Evolutionary conservation across 2,797 vertebrate genomes (phyloP).

Genomic region (Glossophaga mutica): DNA sequence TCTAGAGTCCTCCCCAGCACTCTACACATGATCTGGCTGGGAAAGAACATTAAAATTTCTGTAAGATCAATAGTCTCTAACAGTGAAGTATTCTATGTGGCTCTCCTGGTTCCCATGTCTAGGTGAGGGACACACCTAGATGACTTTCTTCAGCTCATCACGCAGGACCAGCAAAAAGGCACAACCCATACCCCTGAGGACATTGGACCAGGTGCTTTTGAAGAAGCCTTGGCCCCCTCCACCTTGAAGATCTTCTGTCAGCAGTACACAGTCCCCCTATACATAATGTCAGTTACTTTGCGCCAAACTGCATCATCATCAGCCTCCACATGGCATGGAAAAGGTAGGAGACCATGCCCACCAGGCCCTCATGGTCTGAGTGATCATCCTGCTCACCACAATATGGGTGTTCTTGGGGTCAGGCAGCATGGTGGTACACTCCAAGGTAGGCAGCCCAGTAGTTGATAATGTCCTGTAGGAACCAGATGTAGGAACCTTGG

Average conservation of each 20-base stretch:
- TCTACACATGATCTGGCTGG: neutral
- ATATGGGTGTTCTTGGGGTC: conserved; percentile 87
- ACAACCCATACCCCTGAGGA: conserved; percentile 85
- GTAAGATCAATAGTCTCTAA: conserved; percentile 78
- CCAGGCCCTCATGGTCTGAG: conserved; percentile 84
- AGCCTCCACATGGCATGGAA: conserved; percentile 86
- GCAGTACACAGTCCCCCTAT: conserved; percentile 86
- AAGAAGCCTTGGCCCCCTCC: conserved; percentile 86
- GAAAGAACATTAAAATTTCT: neutral
- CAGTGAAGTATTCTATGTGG: neutral
- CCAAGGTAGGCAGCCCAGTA: conserved; percentile 88
- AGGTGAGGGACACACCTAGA: conserved; percentile 72
- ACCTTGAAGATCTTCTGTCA: conserved; percentile 85
- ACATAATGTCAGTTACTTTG: conserved; percentile 89
- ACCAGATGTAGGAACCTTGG: conserved; percentile 88
- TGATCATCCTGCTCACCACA: conserved; percentile 87
- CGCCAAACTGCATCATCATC: conserved; percentile 90
- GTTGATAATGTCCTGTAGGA: conserved; percentile 86
- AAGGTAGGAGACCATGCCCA: conserved; percentile 84
- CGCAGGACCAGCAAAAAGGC: conserved; percentile 86
- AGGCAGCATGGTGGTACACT: conserved; percentile 87
- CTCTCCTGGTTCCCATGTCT: neutral
- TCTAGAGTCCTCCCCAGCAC: neutral
- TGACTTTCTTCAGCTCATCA: conserved; percentile 86
- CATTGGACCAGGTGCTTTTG: conserved; percentile 86